Evolutionary conservation across 1,140 invertebrate species (phyloP), one percentile per base, ranked within the genome.

Genomic region (Tribolium castaneum): DNA sequence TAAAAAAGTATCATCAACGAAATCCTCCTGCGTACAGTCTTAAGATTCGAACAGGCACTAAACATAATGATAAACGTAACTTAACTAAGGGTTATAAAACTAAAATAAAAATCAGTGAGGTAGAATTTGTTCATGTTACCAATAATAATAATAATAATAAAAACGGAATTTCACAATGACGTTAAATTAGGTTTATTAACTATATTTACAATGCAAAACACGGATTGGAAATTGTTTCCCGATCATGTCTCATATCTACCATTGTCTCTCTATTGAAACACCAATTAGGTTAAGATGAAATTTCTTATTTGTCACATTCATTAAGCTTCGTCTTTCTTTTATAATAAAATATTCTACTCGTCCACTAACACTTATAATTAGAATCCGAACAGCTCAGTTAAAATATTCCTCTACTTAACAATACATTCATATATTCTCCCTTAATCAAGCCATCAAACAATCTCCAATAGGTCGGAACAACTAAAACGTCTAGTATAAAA

Each of bases 341-440:
- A 77, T 75, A 54, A 71, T 80, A 76, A 82, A 78, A 82, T 81
- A 80, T 59, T 82, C 81, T 82, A 82, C 78, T 82, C 80, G 77
- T 81, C 72, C 81, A 81, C 81, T 82, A 82, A 82, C 81, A 82
- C 81, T 81, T 82, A 82, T 74, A 80, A 66, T 78, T 78, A 78
- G 9, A 75, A 54, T 30, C 78, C 79, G 75, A 80, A 81, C 78
- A 51, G 59, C 22, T 39, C 45, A 30, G 19, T 19, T 10, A 75
- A 72, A 75, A 80, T 82, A 82, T 80, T 78, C 78, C 52, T 80
- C 74, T 82, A 82, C 80, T 81, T 78, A 77, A 80, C 75, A 77
- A 70, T 80, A 74, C 56, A 80, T 71, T 76, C 77, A 62, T 79
- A 80, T 70, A 78, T 80, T 79, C 66, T 72, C 70, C 77, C 51